phyloP scores from a whole-genome alignment of 2,888 invertebrate genomes.

The Eristalinus aeneus region DNA sequence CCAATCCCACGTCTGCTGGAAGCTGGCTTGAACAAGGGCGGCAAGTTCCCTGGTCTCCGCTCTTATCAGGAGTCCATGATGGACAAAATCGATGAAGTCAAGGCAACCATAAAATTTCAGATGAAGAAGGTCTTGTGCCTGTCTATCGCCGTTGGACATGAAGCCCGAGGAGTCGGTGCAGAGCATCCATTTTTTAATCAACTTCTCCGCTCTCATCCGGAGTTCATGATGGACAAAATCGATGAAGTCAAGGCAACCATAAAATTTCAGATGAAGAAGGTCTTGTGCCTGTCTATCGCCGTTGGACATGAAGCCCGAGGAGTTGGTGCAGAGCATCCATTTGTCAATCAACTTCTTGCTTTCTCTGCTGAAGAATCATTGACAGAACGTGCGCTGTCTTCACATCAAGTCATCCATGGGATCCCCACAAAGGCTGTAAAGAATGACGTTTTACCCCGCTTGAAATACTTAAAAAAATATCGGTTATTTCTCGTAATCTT shows the following conservation, averaged over 20 bases:
- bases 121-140: slow-evolving; percentile 99
- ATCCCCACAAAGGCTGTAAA: slow-evolving; percentile 97
- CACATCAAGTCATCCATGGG: slow-evolving; percentile 99
- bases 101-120: slow-evolving; percentile 99
- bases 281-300: slow-evolving; percentile 98
- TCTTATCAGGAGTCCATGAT: slow-evolving; percentile 98
- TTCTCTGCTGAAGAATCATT: slow-evolving; percentile 99
- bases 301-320: slow-evolving; percentile 99
- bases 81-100: slow-evolving; percentile 98
- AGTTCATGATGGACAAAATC: slow-evolving; percentile 96
- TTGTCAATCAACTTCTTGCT: slow-evolving; percentile 99
- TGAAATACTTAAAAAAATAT: too few relatives aligned
- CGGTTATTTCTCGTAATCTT: too few relatives aligned
- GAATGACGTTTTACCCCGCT: too few relatives aligned
- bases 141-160: slow-evolving; percentile 99
- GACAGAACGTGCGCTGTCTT: slow-evolving; percentile 99
- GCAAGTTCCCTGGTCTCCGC: slow-evolving; percentile 99
- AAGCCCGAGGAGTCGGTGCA: slow-evolving; percentile 96
- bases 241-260: slow-evolving; percentile 99
- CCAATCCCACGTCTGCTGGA: slow-evolving; percentile 99
- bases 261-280: slow-evolving; percentile 99
- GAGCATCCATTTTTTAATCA: slow-evolving; percentile 97
- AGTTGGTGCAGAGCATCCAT: slow-evolving; percentile 97
- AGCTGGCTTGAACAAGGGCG: slow-evolving; percentile 99
- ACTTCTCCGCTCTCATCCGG: slow-evolving; percentile 97